Base-by-base conservation (phyloP, 2,113 vertebrate species). In the Sciurus niger region DNA sequence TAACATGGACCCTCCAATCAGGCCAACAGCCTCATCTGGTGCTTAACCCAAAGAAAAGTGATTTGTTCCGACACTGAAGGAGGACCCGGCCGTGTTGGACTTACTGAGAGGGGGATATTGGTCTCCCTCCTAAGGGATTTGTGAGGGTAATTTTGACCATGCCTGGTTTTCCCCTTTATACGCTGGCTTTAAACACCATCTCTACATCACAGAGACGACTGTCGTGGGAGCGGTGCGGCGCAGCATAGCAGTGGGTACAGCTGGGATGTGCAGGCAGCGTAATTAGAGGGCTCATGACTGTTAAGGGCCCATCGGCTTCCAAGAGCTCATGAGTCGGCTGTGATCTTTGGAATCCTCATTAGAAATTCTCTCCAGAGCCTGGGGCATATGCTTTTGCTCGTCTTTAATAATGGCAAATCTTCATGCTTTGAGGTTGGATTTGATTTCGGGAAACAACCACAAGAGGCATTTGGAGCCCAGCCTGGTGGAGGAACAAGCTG, bases 391-490 rank as follows among this genome's bases (percentile, higher is more conserved):
- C 96, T 97, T 96, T 97, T 98, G 94, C 97, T 97, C 94, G 65
- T 97, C 96, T 97, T 97, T 98, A 97, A 97, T 98, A 98, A 98
- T 96, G 97, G 97, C 96, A 97, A 98, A 97, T 97, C 97, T 97
- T 98, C 96, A 90, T 94, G 97, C 97, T 98, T 97, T 97, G 97
- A 97, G 97, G 96, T 97, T 97, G 97, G 97, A 97, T 98, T 97
- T 96, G 97, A 97, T 98, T 98, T 98, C 80, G 90, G 97, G 96
- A 98, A 97, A 97, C 97, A 97, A 97, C 96, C 97, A 97, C 96
- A 96, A 97, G 97, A 97, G 96, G 92, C 97, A 74, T 97, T 97
- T 97, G 97, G 97, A 98, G 96, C 96, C 95, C 90, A 92, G 96
- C 97, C 97, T 98, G 94, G 96, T 96, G 68, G 87, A 96, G 89